phyloP scores from a whole-genome alignment of 2,888 invertebrate species.

The Ischnus inquisitorius region DNA sequence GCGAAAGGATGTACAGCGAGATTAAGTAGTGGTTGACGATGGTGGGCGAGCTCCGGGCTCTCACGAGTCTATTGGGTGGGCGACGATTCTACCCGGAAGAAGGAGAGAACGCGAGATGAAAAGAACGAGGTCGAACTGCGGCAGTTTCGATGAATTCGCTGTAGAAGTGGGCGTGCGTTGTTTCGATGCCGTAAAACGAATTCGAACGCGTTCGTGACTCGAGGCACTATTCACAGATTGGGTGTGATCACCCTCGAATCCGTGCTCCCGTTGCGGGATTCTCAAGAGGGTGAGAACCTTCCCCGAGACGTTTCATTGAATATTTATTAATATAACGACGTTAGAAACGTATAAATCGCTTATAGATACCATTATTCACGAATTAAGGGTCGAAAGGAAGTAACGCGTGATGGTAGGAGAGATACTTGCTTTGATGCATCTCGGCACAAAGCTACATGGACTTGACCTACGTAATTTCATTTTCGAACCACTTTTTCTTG shows the following conservation, averaged over 20 bases:
- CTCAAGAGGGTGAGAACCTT: conserved; percentile 56
- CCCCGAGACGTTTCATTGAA: conserved; percentile 60
- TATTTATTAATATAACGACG: conserved; percentile 68
- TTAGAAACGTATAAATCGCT: conserved; percentile 62
- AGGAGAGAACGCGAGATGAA: conserved; percentile 21
- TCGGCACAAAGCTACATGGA: conserved; percentile 3
- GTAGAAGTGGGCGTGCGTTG: conserved; percentile 5
- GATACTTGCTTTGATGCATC: conserved; percentile 6
- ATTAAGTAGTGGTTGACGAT: conserved; percentile 44
- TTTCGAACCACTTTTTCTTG: background rate
- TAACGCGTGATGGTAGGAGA: conserved; percentile 34
- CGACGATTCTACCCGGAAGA: conserved; percentile 15
- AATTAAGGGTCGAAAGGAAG: conserved; percentile 43
- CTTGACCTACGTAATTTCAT: conserved; percentile 36
- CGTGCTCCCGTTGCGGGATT: conserved; percentile 12
- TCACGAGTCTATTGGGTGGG: conserved; percentile 16
- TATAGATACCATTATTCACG: conserved; percentile 50
- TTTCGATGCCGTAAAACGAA: conserved; percentile 1
- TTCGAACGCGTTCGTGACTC: conserved; percentile 54
- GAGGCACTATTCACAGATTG: conserved; percentile 57
- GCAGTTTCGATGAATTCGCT: conserved; percentile 42
- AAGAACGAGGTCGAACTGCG: conserved; percentile 27
- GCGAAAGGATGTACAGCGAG: conserved; percentile 46
- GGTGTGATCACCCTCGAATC: conserved; percentile 48
- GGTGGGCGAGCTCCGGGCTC: background rate